phyloP scores from a whole-genome alignment of 1,140 invertebrate species.

The Piezodorus guildinii region DNA sequence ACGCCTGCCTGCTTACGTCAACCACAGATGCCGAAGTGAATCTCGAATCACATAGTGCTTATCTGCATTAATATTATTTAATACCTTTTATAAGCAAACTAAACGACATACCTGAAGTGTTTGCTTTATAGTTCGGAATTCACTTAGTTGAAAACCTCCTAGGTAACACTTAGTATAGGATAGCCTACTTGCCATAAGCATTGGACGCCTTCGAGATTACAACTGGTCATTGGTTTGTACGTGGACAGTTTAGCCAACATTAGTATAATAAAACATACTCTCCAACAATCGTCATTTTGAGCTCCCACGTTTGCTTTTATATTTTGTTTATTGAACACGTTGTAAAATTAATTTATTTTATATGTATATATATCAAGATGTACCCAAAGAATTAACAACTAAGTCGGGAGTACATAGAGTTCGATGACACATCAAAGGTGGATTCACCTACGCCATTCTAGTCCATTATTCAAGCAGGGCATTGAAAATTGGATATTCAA shows the following conservation, averaged over 20 bases:
- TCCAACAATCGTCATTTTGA: no score
- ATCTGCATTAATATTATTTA: neutral
- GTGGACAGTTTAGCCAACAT: neutral
- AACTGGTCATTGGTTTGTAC: slow-evolving; percentile 7
- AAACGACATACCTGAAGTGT: neutral
- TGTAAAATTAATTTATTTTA: no score
- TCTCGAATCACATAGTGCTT: neutral
- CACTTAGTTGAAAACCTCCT: neutral
- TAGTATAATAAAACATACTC: neutral
- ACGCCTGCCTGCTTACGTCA: slow-evolving; percentile 24
- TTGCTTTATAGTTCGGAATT: neutral
- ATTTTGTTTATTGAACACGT: no score
- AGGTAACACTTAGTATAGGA: no score
- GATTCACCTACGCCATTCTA: slow-evolving; percentile 2
- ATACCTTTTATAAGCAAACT: neutral
- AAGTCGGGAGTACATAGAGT: neutral
- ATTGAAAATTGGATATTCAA: neutral
- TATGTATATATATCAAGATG: no score
- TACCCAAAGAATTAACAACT: neutral
- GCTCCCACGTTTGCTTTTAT: no score
- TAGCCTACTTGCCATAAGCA: neutral
- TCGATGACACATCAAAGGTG: slow-evolving; percentile 12
- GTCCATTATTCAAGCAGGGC: neutral
- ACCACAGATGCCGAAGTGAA: slow-evolving; percentile 5
- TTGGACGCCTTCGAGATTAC: slow-evolving; percentile 4